Evolutionary conservation across 2,888 invertebrate genomes (phyloP), one percentile per base, ranked within the genome.

Genomic region (Caenorhabditis becei): DNA sequence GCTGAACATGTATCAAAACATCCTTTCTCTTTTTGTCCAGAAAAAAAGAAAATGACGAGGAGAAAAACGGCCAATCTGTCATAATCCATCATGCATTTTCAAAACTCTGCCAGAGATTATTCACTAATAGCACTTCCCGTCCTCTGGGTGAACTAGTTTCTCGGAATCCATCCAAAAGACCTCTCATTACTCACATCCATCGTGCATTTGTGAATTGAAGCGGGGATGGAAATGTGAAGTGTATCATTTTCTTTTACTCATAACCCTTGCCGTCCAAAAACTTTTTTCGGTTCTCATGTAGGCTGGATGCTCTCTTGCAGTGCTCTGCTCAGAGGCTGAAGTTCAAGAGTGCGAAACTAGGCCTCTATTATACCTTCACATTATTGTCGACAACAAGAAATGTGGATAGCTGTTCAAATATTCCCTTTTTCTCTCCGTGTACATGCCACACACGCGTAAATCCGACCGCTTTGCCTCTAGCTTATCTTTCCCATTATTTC

Each of bases 341-440:
- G 70, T 51, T 49, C 59, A n/a, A 11, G 24, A 32, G 32, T 56
- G 56, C 18, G 18, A 24, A 35, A 44, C 16, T 16, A 18, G 35
- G 23, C 51, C 37, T 53, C 18, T 16, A 20, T 41, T 54, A 26
- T 18, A 35, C 49, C n/a, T 44, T 35, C 35, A 23, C 47, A 23
- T 44, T 18, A 20, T 44, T 26, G 44, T 53, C 61, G 54, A 62
- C 62, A 47, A 47, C 54, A 47, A 56, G 28, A 58, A 63, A 58
- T 72, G 56, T 63, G 58, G 47, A 63, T 72, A 63, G 63, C 72
- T 72, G 72, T 72, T 72, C 63, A 72, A 72, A 72, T 72, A 72
- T 49, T 28, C 72, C 28, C 32, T 69, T 2, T 41, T 14, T n/a
- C n/a, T n/a, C n/a, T n/a, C n/a, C 37, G 41, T 32, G 14, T 35